A percentile compares a stretch with the other conserved stretches of the same genome.
phyloP scores from a whole-genome alignment of 2,113 vertebrate species.

The Pteropus alecto region DNA sequence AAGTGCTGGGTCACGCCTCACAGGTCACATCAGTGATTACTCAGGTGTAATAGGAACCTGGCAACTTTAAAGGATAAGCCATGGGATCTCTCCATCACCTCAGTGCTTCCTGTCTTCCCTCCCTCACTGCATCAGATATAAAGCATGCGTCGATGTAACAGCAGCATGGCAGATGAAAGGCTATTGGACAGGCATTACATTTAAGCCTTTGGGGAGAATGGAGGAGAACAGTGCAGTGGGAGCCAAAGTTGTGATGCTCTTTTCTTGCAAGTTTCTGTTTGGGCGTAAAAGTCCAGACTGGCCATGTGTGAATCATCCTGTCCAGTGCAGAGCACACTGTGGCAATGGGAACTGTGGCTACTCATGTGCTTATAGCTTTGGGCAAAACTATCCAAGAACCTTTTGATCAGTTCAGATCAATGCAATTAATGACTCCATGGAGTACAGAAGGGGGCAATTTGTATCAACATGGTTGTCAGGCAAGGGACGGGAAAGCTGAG shows the following conservation, averaged over 20 bases:
- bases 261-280: not conserved
- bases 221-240: not conserved
- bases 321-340: not conserved
- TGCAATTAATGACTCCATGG: not conserved
- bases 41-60: constrained; percentile 18
- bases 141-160: not conserved
- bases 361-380: not conserved
- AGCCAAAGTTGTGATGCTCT: constrained; percentile 57
- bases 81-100: not conserved
- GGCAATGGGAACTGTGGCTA: not conserved
- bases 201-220: not conserved
- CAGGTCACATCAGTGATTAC: constrained; percentile 39
- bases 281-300: not conserved
- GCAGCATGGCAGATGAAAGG: not conserved
- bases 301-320: not conserved
- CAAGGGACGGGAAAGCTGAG: not conserved
- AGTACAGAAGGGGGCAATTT: not conserved
- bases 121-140: not conserved
- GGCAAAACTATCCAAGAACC: not conserved
- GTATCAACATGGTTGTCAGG: not conserved
- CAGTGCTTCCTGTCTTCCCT: not conserved
- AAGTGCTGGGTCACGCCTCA: constrained; percentile 11
- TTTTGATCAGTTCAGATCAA: not conserved
- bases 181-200: not conserved
- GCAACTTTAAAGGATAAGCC: constrained; percentile 14